A percentile compares a stretch with the other conserved stretches of the same genome.
Conservation (phyloP, 2,797 vertebrate species). For the Arnoldichthys spilopterus region DNA sequence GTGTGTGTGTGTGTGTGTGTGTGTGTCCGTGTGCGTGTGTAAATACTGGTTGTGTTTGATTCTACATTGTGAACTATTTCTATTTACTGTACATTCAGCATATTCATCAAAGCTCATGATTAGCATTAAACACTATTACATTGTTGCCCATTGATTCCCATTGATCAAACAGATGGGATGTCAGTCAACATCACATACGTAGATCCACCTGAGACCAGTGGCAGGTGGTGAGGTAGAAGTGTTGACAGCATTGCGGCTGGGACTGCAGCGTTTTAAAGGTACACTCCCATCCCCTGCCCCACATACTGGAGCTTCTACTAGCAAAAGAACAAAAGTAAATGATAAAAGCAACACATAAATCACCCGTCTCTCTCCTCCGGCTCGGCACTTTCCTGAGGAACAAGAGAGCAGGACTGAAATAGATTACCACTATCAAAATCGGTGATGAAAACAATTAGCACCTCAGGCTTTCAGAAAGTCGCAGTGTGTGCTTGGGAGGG, state of each 20-base stretch:
- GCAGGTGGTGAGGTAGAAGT: slow-evolving; percentile 21
- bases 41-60: neutral
- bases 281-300: slow-evolving; percentile 22
- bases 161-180: slow-evolving; percentile 16
- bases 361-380: slow-evolving; percentile 23
- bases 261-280: slow-evolving; percentile 39
- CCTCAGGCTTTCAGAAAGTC: slow-evolving; percentile 41
- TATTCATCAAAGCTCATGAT: neutral
- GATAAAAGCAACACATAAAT: slow-evolving; percentile 49
- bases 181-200: slow-evolving; percentile 49
- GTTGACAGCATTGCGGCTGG: slow-evolving; percentile 40
- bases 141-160: neutral
- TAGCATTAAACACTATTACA: neutral
- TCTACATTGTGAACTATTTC: neutral
- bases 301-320: slow-evolving; percentile 38
- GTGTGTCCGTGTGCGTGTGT: no score
- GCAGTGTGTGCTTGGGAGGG: neutral
- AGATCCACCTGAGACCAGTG: slow-evolving; percentile 39
- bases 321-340: slow-evolving; percentile 51
- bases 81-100: neutral
- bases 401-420: slow-evolving; percentile 31
- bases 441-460: slow-evolving; percentile 53
- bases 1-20: no score
- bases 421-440: slow-evolving; percentile 51
- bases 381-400: slow-evolving; percentile 45